Conservation (phyloP, 35 echinoderm and acorn worm genomes). For the Strongylocentrotus purpuratus region DNA sequence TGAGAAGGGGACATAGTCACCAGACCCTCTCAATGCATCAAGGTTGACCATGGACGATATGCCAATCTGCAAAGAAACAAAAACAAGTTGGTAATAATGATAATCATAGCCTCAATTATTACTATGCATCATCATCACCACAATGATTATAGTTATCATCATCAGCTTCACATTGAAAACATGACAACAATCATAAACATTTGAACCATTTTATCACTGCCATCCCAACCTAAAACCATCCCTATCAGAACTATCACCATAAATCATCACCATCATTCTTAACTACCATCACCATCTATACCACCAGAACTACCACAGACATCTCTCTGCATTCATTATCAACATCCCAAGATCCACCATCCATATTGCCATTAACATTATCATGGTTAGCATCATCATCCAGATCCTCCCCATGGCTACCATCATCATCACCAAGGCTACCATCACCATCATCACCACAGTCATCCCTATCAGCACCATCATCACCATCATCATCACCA, state of each 20-base stretch:
- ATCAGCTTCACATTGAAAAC: neutral
- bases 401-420: neutral
- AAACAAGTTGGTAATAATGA: neutral
- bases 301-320: too few relatives aligned
- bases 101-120: too few relatives aligned
- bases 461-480: neutral
- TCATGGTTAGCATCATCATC: neutral
- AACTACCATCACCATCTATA: too few relatives aligned
- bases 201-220: neutral
- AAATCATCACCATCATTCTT: too few relatives aligned
- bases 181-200: neutral
- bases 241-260: neutral
- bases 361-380: neutral
- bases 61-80: neutral
- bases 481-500: too few relatives aligned
- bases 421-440: too few relatives aligned
- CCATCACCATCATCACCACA: neutral
- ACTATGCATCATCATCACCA: too few relatives aligned
- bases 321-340: too few relatives aligned
- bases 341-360: too few relatives aligned
- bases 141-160: too few relatives aligned
- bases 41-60: slow-evolving; percentile 31
- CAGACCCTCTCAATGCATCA: slow-evolving; percentile 19
- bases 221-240: neutral
- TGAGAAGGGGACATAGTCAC: slow-evolving; percentile 65